Evolutionary conservation across 2,797 vertebrate genomes (phyloP).

Genomic region (Lithobates pipiens): DNA sequence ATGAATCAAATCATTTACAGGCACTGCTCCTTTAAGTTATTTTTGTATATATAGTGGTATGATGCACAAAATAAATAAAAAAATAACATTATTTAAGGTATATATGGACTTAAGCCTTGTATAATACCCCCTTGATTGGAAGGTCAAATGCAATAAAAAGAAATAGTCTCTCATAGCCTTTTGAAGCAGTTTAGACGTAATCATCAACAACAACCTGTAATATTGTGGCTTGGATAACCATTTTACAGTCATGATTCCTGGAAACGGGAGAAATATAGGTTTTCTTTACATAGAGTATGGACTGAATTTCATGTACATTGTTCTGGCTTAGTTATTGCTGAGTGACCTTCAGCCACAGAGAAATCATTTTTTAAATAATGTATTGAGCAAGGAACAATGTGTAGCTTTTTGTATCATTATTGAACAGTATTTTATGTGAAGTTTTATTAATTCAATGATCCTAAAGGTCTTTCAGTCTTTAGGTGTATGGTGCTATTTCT

Average conservation of each 20-base stretch:
- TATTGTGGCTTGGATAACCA: slow-evolving; percentile 23
- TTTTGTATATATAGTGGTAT: neutral
- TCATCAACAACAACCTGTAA: slow-evolving; percentile 34
- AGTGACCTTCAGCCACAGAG: neutral
- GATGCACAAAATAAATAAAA: neutral
- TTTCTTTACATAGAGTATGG: neutral
- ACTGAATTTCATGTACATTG: slow-evolving; percentile 7
- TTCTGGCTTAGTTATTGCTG: neutral
- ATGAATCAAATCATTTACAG: neutral
- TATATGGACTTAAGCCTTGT: neutral
- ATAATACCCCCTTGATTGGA: slow-evolving; percentile 23
- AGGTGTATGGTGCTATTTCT: too few species aligned
- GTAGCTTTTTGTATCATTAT: neutral
- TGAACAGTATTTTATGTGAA: neutral
- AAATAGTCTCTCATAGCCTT: slow-evolving; percentile 30
- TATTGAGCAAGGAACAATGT: neutral
- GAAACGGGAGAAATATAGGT: neutral
- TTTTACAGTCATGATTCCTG: slow-evolving; percentile 14
- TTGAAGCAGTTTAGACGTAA: slow-evolving; percentile 7
- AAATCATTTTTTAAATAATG: neutral
- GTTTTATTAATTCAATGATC: too few species aligned
- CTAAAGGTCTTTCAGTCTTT: too few species aligned
- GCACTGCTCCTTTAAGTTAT: neutral
- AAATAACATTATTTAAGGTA: neutral
- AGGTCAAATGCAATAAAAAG: slow-evolving; percentile 46